Conservation (phyloP, 2,797 vertebrate genomes). For the Helicolenus hilgendorfi region DNA sequence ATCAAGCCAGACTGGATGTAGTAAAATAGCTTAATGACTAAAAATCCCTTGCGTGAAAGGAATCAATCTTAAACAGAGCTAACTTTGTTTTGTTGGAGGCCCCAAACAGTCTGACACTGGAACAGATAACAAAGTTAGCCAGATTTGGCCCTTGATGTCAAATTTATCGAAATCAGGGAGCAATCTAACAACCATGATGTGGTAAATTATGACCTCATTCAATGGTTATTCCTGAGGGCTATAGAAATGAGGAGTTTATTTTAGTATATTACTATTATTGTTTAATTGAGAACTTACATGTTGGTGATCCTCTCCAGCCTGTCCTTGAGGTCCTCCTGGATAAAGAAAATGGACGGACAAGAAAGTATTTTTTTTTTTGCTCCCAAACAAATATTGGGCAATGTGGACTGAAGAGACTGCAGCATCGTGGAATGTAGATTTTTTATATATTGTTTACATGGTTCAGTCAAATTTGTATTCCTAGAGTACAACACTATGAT, state of each 20-base stretch:
- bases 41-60: neutral
- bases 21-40: neutral
- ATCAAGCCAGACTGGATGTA: neutral
- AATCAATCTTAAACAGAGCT: neutral
- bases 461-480: too few relatives aligned
- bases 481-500: neutral
- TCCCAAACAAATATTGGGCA: neutral
- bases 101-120: neutral
- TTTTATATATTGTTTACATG: too few relatives aligned
- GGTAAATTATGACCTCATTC: neutral
- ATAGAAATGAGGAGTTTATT: neutral
- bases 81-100: neutral
- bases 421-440: neutral
- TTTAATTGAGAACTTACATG: slow-evolving; percentile 61
- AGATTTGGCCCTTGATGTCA: neutral
- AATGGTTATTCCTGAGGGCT: neutral
- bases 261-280: neutral
- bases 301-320: slow-evolving; percentile 48
- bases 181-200: neutral
- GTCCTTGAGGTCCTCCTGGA: slow-evolving; percentile 57
- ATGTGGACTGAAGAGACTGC: neutral
- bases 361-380: neutral
- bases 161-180: neutral
- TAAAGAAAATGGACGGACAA: slow-evolving; percentile 3
- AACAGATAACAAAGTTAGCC: neutral